Evolutionary conservation across 2,888 invertebrate genomes (phyloP), one percentile per base, ranked within the genome.

Genomic region (Stenoptilia bipunctidactyla): DNA sequence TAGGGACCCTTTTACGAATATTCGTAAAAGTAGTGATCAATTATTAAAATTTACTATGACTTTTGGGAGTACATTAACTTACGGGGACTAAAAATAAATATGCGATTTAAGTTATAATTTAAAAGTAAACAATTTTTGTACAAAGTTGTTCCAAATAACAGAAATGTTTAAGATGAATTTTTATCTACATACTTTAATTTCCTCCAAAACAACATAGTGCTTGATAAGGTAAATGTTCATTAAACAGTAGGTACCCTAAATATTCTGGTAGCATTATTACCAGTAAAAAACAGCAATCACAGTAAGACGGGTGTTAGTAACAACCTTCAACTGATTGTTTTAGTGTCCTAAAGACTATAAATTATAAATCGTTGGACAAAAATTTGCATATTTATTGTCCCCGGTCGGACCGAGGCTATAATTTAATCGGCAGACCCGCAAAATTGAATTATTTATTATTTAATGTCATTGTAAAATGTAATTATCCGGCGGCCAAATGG

Each of bases 321-420:
- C 43, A 44, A 40, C 50, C 43, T 47, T 49, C 50, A 50, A 45
- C 47, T 30, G 53, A 51, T 53, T 53, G 53, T 56, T 42, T 52
- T 44, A 46, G 36, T 38, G 14, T 53, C 54, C 51, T 54, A 53
- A 9, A 52, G 53, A 57, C 59, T 59, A 66, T 80, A 80, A 79
- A 73, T 80, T 71, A 80, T 61, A 59, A 56, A 58, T 74, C 62
- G 67, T 73, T 72, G 67, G 55, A 39, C 47, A 49, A 27, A 60
- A 59, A 82, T 82, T 82, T 75, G 70, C 80, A 82, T 82, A 74
- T 80, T 79, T 82, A 82, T 75, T 76, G 77, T 79, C 76, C 59
- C 70, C 68, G 64, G 64, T 63, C 56, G 55, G 62, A 66, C 65
- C 65, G n/a, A 72, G 68, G 53, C 65, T 61, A 70, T 74, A 70